Conservation (phyloP, 2,888 invertebrate species). For the Xestia ashworthii region DNA sequence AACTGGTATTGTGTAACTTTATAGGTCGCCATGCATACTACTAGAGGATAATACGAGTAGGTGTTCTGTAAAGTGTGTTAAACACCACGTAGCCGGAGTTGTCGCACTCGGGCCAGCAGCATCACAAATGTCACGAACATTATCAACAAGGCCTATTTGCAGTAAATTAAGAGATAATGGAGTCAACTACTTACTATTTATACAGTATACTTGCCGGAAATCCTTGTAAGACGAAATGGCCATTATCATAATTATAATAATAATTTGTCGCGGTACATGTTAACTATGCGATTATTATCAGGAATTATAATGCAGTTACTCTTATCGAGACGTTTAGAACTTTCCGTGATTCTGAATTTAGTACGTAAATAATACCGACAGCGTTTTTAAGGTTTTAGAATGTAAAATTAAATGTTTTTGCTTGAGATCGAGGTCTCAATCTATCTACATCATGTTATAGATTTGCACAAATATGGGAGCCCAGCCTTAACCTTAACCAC, state of each 20-base stretch:
- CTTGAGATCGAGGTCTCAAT: not conserved
- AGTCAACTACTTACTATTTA: not conserved
- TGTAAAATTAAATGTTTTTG: too few species aligned
- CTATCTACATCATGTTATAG: conserved; percentile 6
- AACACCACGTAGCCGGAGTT: not conserved
- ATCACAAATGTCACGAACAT: not conserved
- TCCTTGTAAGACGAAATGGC: not conserved
- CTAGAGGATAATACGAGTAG: not conserved
- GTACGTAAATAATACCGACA: not conserved
- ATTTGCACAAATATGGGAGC: conserved; percentile 19
- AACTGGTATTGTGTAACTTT: too few species aligned
- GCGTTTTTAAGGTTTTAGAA: too few species aligned
- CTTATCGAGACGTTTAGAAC: not conserved
- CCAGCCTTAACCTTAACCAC: not conserved
- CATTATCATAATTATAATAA: not conserved
- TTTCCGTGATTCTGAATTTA: not conserved
- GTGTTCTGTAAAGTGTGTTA: not conserved
- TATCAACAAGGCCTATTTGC: not conserved
- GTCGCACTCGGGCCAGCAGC: not conserved
- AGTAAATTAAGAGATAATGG: conserved; percentile 3
- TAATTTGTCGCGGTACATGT: not conserved
- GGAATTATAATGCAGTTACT: not conserved
- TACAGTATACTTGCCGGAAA: not conserved
- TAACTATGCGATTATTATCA: not conserved
- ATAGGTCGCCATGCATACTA: not conserved